Percentiles rank a stretch among this genome's conserved stretches.
phyloP scores from a whole-genome alignment of 2,797 vertebrate species.

The Platyrinchus mystaceus region DNA sequence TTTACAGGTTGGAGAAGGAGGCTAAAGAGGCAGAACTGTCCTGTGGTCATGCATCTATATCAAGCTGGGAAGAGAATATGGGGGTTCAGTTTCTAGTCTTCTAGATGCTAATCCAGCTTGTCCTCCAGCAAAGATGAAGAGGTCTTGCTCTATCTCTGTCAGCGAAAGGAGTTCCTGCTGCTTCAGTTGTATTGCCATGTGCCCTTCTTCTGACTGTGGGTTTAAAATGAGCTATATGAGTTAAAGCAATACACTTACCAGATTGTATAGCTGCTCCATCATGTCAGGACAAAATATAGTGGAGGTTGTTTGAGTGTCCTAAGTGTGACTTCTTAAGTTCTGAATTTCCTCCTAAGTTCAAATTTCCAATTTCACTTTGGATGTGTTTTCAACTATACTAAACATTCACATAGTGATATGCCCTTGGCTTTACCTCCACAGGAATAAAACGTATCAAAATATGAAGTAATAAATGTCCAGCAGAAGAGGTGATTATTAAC shows the following conservation, averaged over 20 bases:
- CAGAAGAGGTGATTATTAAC: background rate
- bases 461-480: background rate
- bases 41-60: background rate
- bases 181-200: background rate
- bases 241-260: background rate
- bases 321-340: background rate
- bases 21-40: background rate
- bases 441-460: background rate
- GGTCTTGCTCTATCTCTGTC: background rate
- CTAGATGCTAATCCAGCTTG: background rate
- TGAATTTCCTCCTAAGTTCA: slow-evolving; percentile 6
- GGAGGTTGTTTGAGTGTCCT: background rate
- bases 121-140: background rate
- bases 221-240: background rate
- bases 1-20: background rate
- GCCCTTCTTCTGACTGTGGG: background rate
- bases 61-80: background rate
- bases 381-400: background rate
- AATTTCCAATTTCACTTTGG: background rate
- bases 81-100: background rate
- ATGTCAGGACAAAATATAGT: background rate
- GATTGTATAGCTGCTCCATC: background rate
- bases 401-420: background rate
- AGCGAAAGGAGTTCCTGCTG: background rate
- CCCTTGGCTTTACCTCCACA: background rate